These are phyloP conservation scores for Pimpla rufipes DNA, from an alignment of 2,888 invertebrate genomes.

Conservation along the genomic window DNA sequence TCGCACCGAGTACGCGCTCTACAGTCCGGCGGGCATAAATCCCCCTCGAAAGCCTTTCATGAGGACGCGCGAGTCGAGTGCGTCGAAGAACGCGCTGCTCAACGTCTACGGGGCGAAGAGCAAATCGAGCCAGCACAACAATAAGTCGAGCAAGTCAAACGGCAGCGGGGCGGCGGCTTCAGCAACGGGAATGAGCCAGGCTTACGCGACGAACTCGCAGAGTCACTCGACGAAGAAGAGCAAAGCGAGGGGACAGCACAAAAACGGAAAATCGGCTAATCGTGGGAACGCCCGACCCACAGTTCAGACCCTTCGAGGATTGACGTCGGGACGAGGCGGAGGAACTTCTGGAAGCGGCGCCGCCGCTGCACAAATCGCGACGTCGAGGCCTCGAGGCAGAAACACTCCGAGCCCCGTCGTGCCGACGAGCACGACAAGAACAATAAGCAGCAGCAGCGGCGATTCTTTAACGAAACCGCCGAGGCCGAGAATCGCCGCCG, in stretches of 20 bases:
- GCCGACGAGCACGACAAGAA: slow-evolving; percentile 54
- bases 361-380: slow-evolving; percentile 73
- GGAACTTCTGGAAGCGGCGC: slow-evolving; percentile 62
- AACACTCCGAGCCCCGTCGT: slow-evolving; percentile 76
- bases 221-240: slow-evolving; percentile 78
- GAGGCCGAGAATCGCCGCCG: slow-evolving; percentile 73
- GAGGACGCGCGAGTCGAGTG: slow-evolving; percentile 78
- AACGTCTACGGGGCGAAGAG: slow-evolving; percentile 73
- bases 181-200: slow-evolving; percentile 71
- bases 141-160: slow-evolving; percentile 85
- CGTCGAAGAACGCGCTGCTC: slow-evolving; percentile 76
- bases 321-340: slow-evolving; percentile 82
- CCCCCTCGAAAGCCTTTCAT: slow-evolving; percentile 79
- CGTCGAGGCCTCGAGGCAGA: slow-evolving; percentile 76
- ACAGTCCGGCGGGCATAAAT: slow-evolving; percentile 78
- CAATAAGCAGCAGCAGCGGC: slow-evolving; percentile 45
- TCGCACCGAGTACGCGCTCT: slow-evolving; percentile 81
- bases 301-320: slow-evolving; percentile 87
- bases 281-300: slow-evolving; percentile 86
- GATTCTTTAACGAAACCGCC: slow-evolving; percentile 64
- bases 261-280: slow-evolving; percentile 81
- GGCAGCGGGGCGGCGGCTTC: no score
- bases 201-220: slow-evolving; percentile 77
- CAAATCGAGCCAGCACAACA: slow-evolving; percentile 87
- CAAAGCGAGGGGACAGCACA: slow-evolving; percentile 81